Percentiles rank a stretch among this genome's conserved stretches.
phyloP scores from a whole-genome alignment of 1,140 invertebrate genomes.

The Brachionus plicatilis region DNA sequence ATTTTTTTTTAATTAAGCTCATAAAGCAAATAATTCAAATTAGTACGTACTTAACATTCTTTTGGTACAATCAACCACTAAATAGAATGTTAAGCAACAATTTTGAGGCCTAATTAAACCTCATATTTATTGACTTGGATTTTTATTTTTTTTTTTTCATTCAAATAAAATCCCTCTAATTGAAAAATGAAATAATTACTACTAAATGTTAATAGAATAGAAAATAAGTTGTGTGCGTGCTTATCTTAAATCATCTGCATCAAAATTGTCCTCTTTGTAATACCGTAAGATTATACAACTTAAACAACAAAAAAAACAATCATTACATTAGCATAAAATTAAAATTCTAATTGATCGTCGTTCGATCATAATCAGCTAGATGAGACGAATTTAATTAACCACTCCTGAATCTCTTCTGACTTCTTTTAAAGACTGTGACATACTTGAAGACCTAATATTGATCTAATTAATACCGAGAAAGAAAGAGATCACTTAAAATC shows the following conservation, averaged over 20 bases:
- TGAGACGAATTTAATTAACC: background rate
- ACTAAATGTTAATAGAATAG: background rate
- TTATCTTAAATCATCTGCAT: background rate
- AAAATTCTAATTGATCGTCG: background rate
- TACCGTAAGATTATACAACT: background rate
- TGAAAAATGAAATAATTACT: background rate
- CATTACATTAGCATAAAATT: background rate
- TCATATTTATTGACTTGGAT: background rate
- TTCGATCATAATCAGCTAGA: background rate
- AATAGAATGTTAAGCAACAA: background rate
- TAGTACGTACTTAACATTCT: background rate
- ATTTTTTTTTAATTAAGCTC: too few relatives aligned
- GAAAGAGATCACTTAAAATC: too few relatives aligned
- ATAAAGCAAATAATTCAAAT: background rate
- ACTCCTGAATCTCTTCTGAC: too few relatives aligned
- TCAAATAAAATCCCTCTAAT: background rate
- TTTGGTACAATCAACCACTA: background rate
- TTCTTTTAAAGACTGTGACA: too few relatives aligned
- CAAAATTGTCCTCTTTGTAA: background rate
- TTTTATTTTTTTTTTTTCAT: background rate
- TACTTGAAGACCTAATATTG: too few relatives aligned
- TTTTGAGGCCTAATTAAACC: background rate
- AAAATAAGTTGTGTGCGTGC: background rate
- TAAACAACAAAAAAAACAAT: background rate
- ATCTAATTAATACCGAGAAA: too few relatives aligned